phyloP scores from a whole-genome alignment of 2,797 vertebrate species.

The Meriones psammophilus region DNA sequence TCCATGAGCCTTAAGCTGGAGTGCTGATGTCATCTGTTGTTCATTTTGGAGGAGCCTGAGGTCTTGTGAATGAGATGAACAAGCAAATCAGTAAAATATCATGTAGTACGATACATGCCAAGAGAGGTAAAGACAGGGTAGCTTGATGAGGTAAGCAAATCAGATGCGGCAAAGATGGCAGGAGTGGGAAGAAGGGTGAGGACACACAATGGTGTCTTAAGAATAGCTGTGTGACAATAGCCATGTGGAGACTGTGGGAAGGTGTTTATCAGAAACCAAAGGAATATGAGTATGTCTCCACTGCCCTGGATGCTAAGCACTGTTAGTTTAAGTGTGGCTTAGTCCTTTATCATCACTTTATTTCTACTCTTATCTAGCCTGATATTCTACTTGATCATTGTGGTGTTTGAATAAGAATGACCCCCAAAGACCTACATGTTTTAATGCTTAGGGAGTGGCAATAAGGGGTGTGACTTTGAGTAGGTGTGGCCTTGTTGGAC shows the following conservation, averaged over 20 bases:
- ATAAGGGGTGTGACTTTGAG: neutral
- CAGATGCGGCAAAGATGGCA: neutral
- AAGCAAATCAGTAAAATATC: neutral
- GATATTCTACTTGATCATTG: neutral
- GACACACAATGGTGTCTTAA: neutral
- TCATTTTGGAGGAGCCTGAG: neutral
- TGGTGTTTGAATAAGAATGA: neutral
- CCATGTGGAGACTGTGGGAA: neutral
- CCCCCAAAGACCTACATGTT: too few species aligned
- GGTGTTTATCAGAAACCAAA: neutral
- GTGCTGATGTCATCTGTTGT: neutral
- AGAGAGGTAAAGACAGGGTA: neutral
- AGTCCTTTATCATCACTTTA: neutral
- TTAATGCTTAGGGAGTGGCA: neutral
- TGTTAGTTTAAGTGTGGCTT: neutral
- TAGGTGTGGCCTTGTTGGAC: neutral
- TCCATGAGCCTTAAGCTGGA: neutral
- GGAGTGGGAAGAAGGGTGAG: neutral
- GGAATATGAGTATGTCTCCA: neutral
- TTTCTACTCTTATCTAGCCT: neutral
- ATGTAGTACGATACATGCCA: neutral
- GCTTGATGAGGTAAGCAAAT: neutral
- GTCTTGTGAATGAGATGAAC: neutral
- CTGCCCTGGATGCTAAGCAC: too few species aligned
- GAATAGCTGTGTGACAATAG: neutral